Evolutionary conservation across 1,140 invertebrate genomes (phyloP).

Genomic region (Magallana angulata): DNA sequence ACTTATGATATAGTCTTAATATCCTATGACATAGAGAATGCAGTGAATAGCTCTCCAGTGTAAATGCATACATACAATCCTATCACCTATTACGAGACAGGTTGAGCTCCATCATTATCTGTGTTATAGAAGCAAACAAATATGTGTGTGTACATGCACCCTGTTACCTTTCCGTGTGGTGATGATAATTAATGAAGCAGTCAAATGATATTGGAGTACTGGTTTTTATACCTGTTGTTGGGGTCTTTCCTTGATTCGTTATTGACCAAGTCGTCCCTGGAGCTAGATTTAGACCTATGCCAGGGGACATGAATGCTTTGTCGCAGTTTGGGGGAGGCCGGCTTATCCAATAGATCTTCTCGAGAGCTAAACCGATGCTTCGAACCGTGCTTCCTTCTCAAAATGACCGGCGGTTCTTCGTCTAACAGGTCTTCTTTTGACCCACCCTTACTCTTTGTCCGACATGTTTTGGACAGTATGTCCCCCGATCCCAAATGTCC

Average conservation of each 20-base stretch:
- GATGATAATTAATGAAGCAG: constrained; percentile 26
- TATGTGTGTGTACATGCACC: constrained; percentile 29
- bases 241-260: constrained; percentile 1
- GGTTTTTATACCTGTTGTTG: not conserved
- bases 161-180: not conserved
- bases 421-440: constrained; percentile 30
- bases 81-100: not conserved
- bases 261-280: not conserved
- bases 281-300: constrained; percentile 19
- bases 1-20: no score
- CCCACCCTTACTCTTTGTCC: not conserved
- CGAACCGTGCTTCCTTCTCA: constrained; percentile 7
- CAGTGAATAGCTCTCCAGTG: not conserved
- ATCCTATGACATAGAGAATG: not conserved
- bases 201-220: not conserved
- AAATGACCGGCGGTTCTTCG: constrained; percentile 11
- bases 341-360: not conserved
- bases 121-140: constrained; percentile 1
- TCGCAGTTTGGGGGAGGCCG: constrained; percentile 17
- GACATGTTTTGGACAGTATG: constrained; percentile 44
- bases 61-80: not conserved
- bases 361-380: constrained; percentile 20
- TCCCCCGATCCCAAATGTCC: constrained; percentile 53
- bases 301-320: constrained; percentile 19
- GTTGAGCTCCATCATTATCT: not conserved